Percentiles rank a stretch among this genome's conserved stretches.
Conservation (phyloP, 2,888 invertebrate genomes). For the Caenorhabditis sp. region DNA sequence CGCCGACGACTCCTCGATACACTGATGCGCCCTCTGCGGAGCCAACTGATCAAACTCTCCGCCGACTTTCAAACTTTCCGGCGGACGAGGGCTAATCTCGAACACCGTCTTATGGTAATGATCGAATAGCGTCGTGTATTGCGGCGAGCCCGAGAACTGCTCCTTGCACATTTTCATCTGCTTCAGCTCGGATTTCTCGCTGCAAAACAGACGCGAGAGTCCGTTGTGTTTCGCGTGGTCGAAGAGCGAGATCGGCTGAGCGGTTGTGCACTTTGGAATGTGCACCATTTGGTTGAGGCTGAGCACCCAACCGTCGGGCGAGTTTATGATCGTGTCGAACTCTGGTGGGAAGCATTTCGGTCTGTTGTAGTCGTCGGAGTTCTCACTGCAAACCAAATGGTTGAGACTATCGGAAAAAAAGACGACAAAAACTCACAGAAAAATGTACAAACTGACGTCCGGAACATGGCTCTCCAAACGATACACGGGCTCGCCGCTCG, state of each 20-base stretch:
- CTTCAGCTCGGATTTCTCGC: slow-evolving; percentile 52
- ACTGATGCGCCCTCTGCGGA: slow-evolving; percentile 37
- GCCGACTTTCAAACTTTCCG: neutral
- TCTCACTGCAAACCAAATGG: neutral
- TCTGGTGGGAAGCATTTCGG: neutral
- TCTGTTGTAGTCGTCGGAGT: neutral
- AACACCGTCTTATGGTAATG: slow-evolving; percentile 60
- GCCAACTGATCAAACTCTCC: slow-evolving; percentile 20
- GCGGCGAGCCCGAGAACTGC: neutral
- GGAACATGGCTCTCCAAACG: slow-evolving; percentile 16
- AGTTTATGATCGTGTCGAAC: neutral
- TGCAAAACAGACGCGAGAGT: neutral
- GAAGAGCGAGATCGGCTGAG: slow-evolving; percentile 42
- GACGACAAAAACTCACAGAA: slow-evolving; percentile 16
- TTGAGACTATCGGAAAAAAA: too few species aligned
- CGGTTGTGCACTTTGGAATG: slow-evolving; percentile 43
- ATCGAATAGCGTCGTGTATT: slow-evolving; percentile 58
- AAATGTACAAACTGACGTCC: slow-evolving; percentile 31
- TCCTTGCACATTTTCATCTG: neutral
- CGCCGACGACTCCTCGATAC: slow-evolving; percentile 10
- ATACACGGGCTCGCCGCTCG: neutral
- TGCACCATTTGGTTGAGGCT: neutral
- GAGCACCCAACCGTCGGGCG: neutral
- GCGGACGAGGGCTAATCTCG: slow-evolving; percentile 5
- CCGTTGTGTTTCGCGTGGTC: slow-evolving; percentile 38